Evolutionary conservation across 2,888 invertebrate genomes (phyloP).

Genomic region (Macrosiphum euphorbiae): DNA sequence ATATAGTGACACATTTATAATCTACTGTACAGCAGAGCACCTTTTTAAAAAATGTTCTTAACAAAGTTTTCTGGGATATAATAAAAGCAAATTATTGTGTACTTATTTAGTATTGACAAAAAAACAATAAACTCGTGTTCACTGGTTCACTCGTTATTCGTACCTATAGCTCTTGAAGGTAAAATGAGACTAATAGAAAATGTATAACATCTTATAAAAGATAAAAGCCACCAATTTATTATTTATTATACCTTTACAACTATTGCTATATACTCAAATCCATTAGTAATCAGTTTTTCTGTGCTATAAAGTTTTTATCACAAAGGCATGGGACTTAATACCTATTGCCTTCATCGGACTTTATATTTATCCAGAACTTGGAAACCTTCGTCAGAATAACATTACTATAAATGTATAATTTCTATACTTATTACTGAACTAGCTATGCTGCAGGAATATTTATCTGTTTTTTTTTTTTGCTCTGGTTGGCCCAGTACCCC

Average conservation of each 20-base stretch:
- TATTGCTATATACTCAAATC: neutral
- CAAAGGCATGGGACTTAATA: neutral
- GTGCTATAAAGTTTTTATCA: neutral
- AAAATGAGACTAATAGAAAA: neutral
- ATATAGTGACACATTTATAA: no score
- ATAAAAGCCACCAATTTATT: neutral
- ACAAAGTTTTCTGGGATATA: neutral
- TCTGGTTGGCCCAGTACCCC: no score
- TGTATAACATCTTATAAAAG: neutral
- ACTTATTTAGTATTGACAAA: neutral
- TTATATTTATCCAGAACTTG: no score
- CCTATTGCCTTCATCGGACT: no score
- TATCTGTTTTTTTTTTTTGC: no score
- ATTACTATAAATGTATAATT: no score
- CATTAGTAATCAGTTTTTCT: neutral
- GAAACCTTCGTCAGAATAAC: no score
- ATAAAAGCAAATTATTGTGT: neutral
- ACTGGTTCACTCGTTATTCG: neutral
- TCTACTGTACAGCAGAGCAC: no score
- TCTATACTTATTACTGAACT: no score
- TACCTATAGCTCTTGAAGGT: neutral
- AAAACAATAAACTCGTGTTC: neutral
- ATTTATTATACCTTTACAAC: neutral
- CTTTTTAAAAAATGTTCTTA: no score
- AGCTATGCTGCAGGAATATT: no score